These are phyloP conservation scores for Pollenia amentaria DNA, from an alignment of 2,888 invertebrate genomes.

Conservation along the genomic window DNA sequence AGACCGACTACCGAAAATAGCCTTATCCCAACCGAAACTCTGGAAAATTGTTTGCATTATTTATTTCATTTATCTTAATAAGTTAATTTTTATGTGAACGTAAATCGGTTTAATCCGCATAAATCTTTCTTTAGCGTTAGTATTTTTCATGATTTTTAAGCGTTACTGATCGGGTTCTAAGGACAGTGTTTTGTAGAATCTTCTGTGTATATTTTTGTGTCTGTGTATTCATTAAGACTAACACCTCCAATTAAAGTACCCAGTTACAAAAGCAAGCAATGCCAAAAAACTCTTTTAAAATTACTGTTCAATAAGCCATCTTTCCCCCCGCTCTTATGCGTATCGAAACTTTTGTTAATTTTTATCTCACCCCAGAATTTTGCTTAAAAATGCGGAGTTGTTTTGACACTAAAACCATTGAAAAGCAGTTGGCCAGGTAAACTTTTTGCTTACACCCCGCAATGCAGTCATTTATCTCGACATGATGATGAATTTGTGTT, in stretches of 20 bases:
- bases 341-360: conserved; percentile 33
- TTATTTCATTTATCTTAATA: too few species aligned
- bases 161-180: too few species aligned
- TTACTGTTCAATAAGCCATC: conserved; percentile 38
- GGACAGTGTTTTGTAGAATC: background rate
- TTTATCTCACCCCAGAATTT: conserved; percentile 27
- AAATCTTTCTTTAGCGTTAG: too few species aligned
- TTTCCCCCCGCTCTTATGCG: background rate
- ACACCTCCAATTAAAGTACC: conserved; percentile 7
- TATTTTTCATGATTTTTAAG: too few species aligned
- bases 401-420: conserved; percentile 32
- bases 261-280: background rate
- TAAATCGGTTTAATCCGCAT: too few species aligned
- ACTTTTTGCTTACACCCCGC: conserved; percentile 28
- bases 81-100: too few species aligned
- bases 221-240: too few species aligned
- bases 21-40: too few species aligned
- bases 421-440: conserved; percentile 63
- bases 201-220: too few species aligned
- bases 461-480: conserved; percentile 55
- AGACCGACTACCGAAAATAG: too few species aligned
- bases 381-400: background rate
- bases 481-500: conserved; percentile 33
- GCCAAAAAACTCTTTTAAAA: background rate
- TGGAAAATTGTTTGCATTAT: too few species aligned